Evolutionary conservation across 2,113 vertebrate species (phyloP).

Genomic region (Pelvicachromis taeniatus): DNA sequence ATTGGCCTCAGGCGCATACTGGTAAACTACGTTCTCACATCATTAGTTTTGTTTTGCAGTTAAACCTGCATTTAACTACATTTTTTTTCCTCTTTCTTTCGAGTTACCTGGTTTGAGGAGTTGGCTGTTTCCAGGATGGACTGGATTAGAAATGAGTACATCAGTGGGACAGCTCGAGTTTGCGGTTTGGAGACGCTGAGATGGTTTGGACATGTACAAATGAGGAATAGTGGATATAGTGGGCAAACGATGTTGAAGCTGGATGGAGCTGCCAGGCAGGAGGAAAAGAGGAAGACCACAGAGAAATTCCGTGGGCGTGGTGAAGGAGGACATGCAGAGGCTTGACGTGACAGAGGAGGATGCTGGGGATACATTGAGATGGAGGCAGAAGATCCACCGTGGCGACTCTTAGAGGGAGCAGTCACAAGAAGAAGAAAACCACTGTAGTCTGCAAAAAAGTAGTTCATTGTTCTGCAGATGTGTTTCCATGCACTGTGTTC

Average conservation of each 20-base stretch:
- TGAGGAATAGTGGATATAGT: not conserved
- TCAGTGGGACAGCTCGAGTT: not conserved
- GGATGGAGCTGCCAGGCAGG: not conserved
- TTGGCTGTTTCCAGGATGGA: fast-evolving
- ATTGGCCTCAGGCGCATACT: not conserved
- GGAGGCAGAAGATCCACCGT: not conserved
- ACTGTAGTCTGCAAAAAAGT: not conserved
- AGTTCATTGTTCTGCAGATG: not conserved
- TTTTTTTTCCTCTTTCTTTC: not conserved
- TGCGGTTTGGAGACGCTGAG: fast-evolving
- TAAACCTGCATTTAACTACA: not conserved
- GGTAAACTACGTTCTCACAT: not conserved
- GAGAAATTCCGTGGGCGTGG: fast-evolving
- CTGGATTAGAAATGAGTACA: not conserved
- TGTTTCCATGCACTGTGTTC: not conserved
- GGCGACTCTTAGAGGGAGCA: not conserved
- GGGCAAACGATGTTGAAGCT: fast-evolving
- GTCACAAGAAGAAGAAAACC: not conserved
- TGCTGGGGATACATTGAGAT: not conserved
- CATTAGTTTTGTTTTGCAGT: not conserved
- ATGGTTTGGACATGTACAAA: not conserved
- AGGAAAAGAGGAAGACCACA: not conserved
- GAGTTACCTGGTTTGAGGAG: not conserved
- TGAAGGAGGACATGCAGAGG: not conserved
- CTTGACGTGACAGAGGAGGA: not conserved